Percentiles rank a stretch among this genome's conserved stretches.
Evolutionary conservation across 2,797 vertebrate genomes (phyloP).

Genomic region (Spheniscus humboldti): DNA sequence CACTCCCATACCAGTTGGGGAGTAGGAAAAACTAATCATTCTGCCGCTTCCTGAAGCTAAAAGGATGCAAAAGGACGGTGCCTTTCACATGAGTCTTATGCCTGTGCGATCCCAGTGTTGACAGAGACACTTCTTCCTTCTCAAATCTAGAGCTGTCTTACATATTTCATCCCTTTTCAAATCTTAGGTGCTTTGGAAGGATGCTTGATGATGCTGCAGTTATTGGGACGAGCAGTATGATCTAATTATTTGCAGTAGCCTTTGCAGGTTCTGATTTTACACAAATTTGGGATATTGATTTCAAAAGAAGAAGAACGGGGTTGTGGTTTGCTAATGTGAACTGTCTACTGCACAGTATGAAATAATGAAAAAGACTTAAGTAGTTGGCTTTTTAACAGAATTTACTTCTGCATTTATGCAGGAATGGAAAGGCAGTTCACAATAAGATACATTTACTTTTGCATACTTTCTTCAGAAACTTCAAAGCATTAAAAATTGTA

Average conservation of each 20-base stretch:
- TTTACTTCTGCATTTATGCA: not conserved
- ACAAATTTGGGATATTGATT: not conserved
- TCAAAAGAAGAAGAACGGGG: not conserved
- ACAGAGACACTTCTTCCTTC: not conserved
- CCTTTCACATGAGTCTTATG: not conserved
- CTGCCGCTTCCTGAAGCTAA: not conserved
- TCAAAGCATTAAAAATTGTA: constrained; percentile 15
- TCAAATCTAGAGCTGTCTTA: not conserved
- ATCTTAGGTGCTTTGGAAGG: not conserved
- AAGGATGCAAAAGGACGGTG: not conserved
- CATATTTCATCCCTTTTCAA: not conserved
- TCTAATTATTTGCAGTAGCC: not conserved
- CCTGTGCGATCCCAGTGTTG: not conserved
- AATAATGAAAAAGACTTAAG: not conserved
- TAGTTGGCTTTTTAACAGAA: not conserved
- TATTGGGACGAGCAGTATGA: not conserved
- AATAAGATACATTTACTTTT: not conserved
- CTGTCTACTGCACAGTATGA: not conserved
- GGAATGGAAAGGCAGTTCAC: not conserved
- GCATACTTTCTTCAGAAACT: constrained; percentile 7
- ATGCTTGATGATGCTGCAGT: not conserved
- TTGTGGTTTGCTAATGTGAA: not conserved
- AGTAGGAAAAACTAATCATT: not conserved
- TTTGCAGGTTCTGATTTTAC: not conserved
- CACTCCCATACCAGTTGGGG: not conserved